Evolutionary conservation across 2,888 invertebrate genomes (phyloP).

Genomic region (Plagodis dolabraria): DNA sequence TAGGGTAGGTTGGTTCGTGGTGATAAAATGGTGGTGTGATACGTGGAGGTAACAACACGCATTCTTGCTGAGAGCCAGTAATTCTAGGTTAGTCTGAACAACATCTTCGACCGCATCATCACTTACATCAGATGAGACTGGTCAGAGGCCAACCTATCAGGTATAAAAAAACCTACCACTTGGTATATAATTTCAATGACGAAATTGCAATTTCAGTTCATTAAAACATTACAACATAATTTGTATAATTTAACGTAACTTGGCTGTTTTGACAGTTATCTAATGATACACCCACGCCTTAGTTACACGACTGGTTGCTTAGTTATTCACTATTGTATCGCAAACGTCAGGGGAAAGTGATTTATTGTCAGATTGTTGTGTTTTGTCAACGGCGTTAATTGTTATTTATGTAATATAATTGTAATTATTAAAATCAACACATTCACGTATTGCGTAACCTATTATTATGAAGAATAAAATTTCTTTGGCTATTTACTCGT

Average conservation of each 20-base stretch:
- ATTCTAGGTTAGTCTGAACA: too few relatives aligned
- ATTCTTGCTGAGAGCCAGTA: too few relatives aligned
- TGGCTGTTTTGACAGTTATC: slow-evolving; percentile 34
- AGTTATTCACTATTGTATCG: slow-evolving; percentile 23
- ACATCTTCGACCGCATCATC: too few relatives aligned
- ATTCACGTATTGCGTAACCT: slow-evolving; percentile 10
- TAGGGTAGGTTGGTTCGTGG: too few relatives aligned
- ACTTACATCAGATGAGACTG: too few relatives aligned
- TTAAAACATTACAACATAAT: slow-evolving; percentile 21
- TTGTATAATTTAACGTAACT: slow-evolving; percentile 25
- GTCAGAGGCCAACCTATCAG: too few relatives aligned
- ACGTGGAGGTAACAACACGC: too few relatives aligned
- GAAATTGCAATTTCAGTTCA: neutral
- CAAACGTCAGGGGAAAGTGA: slow-evolving; percentile 43
- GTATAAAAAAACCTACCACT: too few relatives aligned
- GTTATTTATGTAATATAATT: slow-evolving; percentile 19
- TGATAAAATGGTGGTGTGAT: too few relatives aligned
- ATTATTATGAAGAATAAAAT: neutral
- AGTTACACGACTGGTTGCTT: slow-evolving; percentile 30
- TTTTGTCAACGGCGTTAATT: slow-evolving; percentile 25
- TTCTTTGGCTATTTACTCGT: too few relatives aligned
- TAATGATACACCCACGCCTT: slow-evolving; percentile 37
- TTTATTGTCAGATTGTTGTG: slow-evolving; percentile 35
- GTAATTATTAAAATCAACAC: slow-evolving; percentile 11
- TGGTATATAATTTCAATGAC: neutral